Evolutionary conservation across 2,113 vertebrate genomes (phyloP).

Genomic region (Otis tarda): DNA sequence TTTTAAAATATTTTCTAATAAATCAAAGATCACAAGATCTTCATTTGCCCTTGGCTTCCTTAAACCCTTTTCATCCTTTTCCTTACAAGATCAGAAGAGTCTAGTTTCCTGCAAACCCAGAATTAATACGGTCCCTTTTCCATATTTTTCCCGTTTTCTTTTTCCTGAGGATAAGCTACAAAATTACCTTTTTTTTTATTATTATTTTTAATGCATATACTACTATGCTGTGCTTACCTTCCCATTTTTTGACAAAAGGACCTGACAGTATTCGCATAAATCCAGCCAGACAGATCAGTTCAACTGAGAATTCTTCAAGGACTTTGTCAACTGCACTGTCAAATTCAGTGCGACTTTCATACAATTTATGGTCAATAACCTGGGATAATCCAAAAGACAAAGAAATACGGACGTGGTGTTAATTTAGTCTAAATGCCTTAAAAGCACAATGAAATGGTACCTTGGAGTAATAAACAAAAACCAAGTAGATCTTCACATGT

Average conservation of each 20-base stretch:
- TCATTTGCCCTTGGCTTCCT: neutral
- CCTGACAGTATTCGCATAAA: constrained; percentile 97
- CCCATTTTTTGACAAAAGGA: constrained; percentile 92
- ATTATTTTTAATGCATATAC: neutral
- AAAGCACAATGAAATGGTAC: neutral
- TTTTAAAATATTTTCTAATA: neutral
- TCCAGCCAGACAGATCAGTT: constrained; percentile 93
- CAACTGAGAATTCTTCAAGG: constrained; percentile 85
- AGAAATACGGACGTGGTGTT: accelerated
- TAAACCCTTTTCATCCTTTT: neutral
- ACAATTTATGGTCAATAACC: constrained; percentile 92
- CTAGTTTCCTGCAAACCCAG: neutral
- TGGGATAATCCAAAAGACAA: constrained; percentile 42
- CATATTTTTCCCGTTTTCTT: neutral
- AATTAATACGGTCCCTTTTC: neutral
- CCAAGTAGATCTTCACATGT: neutral
- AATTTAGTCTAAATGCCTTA: neutral
- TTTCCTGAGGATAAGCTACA: neutral
- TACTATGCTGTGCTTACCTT: constrained; percentile 72
- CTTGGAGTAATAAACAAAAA: neutral
- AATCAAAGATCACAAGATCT: neutral
- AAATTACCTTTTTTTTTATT: neutral
- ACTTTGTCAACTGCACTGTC: constrained; percentile 86
- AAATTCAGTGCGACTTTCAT: constrained; percentile 85
- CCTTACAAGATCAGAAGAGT: neutral